These are phyloP conservation scores for Coccyzus lansbergi DNA, from an alignment of 2,797 vertebrate genomes.

Conservation along the genomic window DNA sequence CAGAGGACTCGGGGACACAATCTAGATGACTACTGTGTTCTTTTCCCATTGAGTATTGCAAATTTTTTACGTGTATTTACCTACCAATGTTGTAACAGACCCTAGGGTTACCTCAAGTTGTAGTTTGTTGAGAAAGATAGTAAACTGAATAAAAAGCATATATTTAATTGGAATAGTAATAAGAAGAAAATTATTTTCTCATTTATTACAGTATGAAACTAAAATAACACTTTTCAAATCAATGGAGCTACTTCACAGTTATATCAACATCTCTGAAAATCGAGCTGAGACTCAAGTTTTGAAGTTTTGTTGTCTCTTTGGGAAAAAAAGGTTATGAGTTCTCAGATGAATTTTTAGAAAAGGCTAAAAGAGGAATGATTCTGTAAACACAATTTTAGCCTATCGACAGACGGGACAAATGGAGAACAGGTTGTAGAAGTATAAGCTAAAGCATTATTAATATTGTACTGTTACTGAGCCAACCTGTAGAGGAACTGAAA, in stretches of 20 bases:
- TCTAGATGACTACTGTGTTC: background rate
- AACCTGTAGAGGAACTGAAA: conserved; percentile 35
- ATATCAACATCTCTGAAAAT: background rate
- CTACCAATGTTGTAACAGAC: background rate
- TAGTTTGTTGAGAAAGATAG: background rate
- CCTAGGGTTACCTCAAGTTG: background rate
- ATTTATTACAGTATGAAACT: background rate
- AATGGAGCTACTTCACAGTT: background rate
- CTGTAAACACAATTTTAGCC: conserved; percentile 49
- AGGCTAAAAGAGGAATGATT: conserved; percentile 29
- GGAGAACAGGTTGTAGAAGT: conserved; percentile 62
- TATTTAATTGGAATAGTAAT: background rate
- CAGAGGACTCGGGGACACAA: background rate
- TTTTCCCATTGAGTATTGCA: background rate
- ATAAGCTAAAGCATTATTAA: conserved; percentile 61
- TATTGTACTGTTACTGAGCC: conserved; percentile 56
- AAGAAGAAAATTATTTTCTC: background rate
- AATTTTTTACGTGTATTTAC: fast-evolving
- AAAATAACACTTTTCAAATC: background rate
- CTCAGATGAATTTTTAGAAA: background rate
- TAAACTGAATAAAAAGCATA: background rate
- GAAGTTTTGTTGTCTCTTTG: background rate
- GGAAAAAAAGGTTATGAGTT: background rate
- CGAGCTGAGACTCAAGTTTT: background rate
- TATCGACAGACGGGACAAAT: conserved; percentile 40